A percentile compares a stretch with the other conserved stretches of the same genome.
These are phyloP conservation scores for Ceratina japonica DNA, from an alignment of 1,140 invertebrate species.

Conservation along the genomic window DNA sequence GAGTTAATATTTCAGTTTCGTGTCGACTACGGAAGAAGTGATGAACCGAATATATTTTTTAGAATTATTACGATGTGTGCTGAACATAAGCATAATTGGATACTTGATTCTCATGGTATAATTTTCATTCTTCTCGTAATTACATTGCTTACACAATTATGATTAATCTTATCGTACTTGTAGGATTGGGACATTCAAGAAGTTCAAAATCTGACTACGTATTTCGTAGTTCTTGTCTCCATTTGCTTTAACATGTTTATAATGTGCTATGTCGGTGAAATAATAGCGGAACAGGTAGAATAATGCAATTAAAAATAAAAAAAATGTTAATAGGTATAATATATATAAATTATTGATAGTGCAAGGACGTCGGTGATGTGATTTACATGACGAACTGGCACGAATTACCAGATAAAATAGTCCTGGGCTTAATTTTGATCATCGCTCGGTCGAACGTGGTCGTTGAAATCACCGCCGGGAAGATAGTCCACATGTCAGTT, in stretches of 20 bases:
- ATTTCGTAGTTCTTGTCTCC: conserved; percentile 42
- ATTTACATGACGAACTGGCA: conserved; percentile 66
- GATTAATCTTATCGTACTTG: conserved; percentile 6
- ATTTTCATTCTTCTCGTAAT: background rate
- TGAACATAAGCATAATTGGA: conserved; percentile 62
- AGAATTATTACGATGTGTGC: conserved; percentile 59
- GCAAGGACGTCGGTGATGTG: conserved; percentile 56
- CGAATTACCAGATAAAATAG: conserved; percentile 49
- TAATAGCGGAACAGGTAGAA: conserved; percentile 60
- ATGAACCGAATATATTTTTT: conserved; percentile 59
- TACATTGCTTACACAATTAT: background rate
- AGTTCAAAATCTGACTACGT: conserved; percentile 13
- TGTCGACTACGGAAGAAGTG: conserved; percentile 51
- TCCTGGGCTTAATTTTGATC: conserved; percentile 57
- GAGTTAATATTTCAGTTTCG: conserved; percentile 52
- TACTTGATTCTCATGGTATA: conserved; percentile 65
- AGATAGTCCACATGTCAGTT: conserved; percentile 59
- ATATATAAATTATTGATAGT: conserved; percentile 39
- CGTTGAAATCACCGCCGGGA: conserved; percentile 63
- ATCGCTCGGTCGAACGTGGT: conserved; percentile 57
- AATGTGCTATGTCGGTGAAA: conserved; percentile 67
- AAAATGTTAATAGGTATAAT: too few species aligned
- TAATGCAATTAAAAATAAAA: background rate
- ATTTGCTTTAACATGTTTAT: conserved; percentile 64
- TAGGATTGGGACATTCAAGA: conserved; percentile 58